Evolutionary conservation across 2,797 vertebrate genomes (phyloP), one percentile per base, ranked within the genome.

Genomic region (Hyperoplus lanceolatus): DNA sequence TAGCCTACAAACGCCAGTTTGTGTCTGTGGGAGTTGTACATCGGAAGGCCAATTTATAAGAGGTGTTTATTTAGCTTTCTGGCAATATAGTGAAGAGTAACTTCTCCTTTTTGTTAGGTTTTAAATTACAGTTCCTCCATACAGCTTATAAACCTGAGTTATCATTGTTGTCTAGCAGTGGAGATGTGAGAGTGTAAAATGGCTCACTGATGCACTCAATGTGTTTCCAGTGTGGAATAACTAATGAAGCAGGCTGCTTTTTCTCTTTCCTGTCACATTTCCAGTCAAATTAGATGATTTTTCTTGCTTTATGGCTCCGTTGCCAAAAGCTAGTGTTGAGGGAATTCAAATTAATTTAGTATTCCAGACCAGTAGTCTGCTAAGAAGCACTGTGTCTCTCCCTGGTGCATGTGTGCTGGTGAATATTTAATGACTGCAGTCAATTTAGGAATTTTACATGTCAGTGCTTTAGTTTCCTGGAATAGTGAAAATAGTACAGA

Each of bases 371-470:
- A 68, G 61, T 74, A 77, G 71, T 85, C 79, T 16, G 66, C 80
- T 69, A 50, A 71, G 72, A 87, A 79, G 70, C 58, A 8, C 65
- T 14, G 71, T 79, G 55, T 89, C 85, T 72, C 78, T 70, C 36
- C 6, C 75, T 75, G 63, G 61, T 71, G 66, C 76, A 86, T 89
- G 84, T 73, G 54, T 71, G 56, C 80, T 82, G 53, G 75, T 95
- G 86, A 95, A 95, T 95, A 90, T 94, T 95, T 94, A 81, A 95
- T 94, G 90, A 89, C 76, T 81, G 77, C 87, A 88, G 86, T 83
- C 89, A 87, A 82, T 90, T 92, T 84, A 68, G 63, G 67, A 82
- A 73, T 89, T 89, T 85, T 89, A 86, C 90, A 88, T 88, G 79
- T 85, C n/a, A 5, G 56, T 53, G 74, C 84, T 87, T 93, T 90